A percentile compares a stretch with the other conserved stretches of the same genome.
Conservation (phyloP, 2,113 vertebrate species). For the Sarotherodon lohbergeri region DNA sequence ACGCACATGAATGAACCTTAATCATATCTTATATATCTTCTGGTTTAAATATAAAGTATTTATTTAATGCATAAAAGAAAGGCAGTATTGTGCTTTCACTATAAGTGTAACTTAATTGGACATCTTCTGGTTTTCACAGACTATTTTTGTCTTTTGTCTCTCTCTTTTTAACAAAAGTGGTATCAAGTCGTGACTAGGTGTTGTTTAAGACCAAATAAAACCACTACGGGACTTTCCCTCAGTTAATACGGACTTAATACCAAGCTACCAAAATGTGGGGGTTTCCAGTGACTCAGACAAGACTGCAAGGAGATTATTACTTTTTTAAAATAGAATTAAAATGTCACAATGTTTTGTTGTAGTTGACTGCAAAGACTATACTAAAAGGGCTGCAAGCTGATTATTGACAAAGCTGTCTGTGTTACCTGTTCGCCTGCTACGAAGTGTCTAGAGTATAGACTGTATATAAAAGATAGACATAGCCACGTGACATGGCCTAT, state of each 20-base stretch:
- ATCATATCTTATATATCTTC: neutral
- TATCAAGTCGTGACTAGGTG: neutral
- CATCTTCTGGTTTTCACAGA: neutral
- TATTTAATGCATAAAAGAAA: neutral
- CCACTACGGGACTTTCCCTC: slow-evolving; percentile 2
- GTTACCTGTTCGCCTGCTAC: neutral
- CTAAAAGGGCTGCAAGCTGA: neutral
- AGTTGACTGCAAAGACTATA: neutral
- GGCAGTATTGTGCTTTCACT: neutral
- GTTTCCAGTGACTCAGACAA: neutral
- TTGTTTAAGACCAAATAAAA: neutral
- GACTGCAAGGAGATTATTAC: neutral
- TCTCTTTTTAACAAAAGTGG: neutral
- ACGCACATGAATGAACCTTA: neutral
- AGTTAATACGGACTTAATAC: neutral
- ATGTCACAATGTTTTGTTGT: neutral
- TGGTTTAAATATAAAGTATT: neutral
- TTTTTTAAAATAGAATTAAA: neutral
- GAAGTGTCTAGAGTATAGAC: neutral
- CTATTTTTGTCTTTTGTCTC: neutral
- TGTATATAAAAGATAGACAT: neutral
- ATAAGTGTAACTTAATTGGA: neutral
- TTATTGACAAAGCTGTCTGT: neutral
- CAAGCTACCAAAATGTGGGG: neutral
- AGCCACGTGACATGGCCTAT: neutral